phyloP scores from a whole-genome alignment of 1,140 invertebrate genomes.

The Uloborus diversus region DNA sequence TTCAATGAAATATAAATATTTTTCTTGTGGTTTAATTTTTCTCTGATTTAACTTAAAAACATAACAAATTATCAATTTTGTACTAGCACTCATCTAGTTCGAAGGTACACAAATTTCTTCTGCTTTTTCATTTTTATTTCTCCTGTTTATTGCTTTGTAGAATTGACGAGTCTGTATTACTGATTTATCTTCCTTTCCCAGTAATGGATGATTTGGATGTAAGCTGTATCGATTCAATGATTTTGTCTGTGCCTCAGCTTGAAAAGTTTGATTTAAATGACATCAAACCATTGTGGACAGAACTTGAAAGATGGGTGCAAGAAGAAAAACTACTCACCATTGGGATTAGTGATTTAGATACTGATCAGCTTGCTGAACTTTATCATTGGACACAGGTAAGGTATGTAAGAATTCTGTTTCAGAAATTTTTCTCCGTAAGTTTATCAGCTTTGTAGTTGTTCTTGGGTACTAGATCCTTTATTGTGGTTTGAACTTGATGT shows the following conservation, averaged over 20 bases:
- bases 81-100: no score
- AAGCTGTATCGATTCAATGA: slow-evolving; percentile 77
- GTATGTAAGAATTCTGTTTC: slow-evolving; percentile 21
- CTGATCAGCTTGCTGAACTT: slow-evolving; percentile 77
- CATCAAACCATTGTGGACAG: slow-evolving; percentile 77
- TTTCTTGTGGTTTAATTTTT: no score
- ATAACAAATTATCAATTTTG: no score
- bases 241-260: slow-evolving; percentile 75
- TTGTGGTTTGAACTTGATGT: neutral
- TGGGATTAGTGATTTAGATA: slow-evolving; percentile 90
- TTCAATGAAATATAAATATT: no score
- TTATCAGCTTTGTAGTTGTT: slow-evolving; percentile 19
- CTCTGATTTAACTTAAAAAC: no score
- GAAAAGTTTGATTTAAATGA: slow-evolving; percentile 67
- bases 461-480: slow-evolving; percentile 5
- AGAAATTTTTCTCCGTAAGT: neutral
- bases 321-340: slow-evolving; percentile 75
- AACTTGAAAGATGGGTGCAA: slow-evolving; percentile 76
- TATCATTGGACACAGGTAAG: slow-evolving; percentile 78
- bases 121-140: no score
- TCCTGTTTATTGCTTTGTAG: no score
- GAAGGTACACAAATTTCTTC: no score
- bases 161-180: no score
- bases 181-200: slow-evolving; percentile 64
- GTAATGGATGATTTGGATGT: slow-evolving; percentile 74